Evolutionary conservation across 2,113 vertebrate species (phyloP).

Genomic region (Lethenteron camtschaticum): DNA sequence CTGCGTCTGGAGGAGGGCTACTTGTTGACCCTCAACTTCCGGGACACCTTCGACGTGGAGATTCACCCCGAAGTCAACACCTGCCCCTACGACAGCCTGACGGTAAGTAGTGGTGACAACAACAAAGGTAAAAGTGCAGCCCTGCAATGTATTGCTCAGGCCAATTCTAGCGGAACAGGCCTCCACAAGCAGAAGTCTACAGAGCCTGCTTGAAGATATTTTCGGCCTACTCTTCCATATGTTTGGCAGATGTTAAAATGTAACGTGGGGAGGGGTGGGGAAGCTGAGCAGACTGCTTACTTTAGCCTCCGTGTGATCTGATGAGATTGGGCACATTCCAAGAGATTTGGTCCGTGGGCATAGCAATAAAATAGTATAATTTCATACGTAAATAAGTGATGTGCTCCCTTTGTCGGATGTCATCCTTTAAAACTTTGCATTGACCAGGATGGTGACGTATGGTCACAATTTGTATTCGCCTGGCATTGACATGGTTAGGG

Average conservation of each 20-base stretch:
- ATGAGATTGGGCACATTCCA: too few species aligned
- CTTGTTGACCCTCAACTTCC: constrained; percentile 47
- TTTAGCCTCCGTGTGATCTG: too few species aligned
- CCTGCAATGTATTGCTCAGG: background rate
- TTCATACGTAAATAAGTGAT: too few species aligned
- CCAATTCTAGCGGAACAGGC: background rate
- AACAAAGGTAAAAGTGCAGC: background rate
- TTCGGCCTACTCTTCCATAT: too few species aligned
- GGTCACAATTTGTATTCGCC: too few species aligned
- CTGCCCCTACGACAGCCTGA: constrained; percentile 74
- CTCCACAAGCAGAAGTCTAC: background rate
- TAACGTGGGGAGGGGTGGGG: background rate
- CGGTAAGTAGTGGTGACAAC: constrained; percentile 26
- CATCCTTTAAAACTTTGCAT: too few species aligned
- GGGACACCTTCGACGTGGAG: constrained; percentile 58
- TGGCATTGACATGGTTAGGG: too few species aligned
- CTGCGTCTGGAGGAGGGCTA: constrained; percentile 60
- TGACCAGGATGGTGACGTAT: too few species aligned
- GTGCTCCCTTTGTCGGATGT: too few species aligned
- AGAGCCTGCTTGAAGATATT: background rate
- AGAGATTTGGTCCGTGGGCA: too few species aligned
- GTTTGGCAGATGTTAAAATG: background rate
- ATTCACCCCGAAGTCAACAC: constrained; percentile 51
- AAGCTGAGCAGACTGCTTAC: background rate
- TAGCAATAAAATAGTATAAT: too few species aligned